These are phyloP conservation scores for Pica pica DNA, from an alignment of 2,113 vertebrate species.

Conservation along the genomic window DNA sequence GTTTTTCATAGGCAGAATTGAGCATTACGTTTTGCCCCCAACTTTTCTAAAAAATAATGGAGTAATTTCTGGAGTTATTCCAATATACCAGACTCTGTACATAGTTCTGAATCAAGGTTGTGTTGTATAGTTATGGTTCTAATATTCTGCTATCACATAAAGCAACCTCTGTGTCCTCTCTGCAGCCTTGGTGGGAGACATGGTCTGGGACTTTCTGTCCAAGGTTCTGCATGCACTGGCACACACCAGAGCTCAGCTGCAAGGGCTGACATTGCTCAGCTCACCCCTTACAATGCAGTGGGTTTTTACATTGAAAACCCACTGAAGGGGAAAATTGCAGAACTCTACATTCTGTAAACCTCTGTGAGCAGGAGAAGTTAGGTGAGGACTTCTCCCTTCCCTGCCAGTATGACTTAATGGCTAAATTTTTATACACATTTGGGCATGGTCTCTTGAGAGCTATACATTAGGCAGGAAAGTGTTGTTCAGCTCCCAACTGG, in stretches of 20 bases:
- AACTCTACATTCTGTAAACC: neutral
- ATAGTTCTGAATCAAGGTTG: neutral
- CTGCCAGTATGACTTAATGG: neutral
- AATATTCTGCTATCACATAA: neutral
- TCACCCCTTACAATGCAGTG: neutral
- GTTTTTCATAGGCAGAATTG: neutral
- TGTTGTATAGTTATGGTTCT: neutral
- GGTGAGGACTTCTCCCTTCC: neutral
- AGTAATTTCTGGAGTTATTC: neutral
- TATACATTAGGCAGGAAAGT: neutral
- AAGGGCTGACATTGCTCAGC: neutral
- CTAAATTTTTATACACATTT: neutral
- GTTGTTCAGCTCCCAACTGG: neutral
- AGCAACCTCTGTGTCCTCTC: neutral
- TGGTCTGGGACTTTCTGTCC: neutral
- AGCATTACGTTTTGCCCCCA: neutral
- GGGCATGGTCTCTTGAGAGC: neutral
- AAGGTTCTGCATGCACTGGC: neutral
- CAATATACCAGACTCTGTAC: neutral
- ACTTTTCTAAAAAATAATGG: neutral
- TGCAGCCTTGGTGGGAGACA: neutral
- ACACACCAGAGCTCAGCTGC: neutral
- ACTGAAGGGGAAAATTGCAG: neutral
- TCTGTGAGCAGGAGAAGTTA: neutral
- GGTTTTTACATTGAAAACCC: neutral